Evolutionary conservation across 2,888 invertebrate species (phyloP).

Genomic region (Drosophila pseudotalamancana): DNA sequence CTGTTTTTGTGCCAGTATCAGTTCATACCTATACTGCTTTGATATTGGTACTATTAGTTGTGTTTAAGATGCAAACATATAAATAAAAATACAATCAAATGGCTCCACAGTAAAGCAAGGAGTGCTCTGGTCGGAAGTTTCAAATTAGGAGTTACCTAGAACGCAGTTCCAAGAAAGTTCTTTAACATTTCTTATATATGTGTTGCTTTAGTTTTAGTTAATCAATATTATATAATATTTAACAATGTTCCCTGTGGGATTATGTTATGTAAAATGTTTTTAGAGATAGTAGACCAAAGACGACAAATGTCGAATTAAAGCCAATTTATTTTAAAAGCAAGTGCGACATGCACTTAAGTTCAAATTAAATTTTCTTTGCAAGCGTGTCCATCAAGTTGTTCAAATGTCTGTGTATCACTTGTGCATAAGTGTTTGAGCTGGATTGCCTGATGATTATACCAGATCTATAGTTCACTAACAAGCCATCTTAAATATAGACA

Average conservation of each 20-base stretch:
- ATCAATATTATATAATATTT: background rate
- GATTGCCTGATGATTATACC: background rate
- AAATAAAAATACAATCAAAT: conserved; percentile 46
- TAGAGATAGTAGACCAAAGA: background rate
- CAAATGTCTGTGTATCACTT: background rate
- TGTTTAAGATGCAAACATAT: conserved; percentile 31
- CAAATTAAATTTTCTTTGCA: background rate
- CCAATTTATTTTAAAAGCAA: conserved; percentile 31
- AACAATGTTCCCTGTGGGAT: no score
- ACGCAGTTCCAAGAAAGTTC: no score
- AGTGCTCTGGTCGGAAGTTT: no score
- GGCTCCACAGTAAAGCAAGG: background rate
- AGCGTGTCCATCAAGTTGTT: background rate
- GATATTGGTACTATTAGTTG: conserved; percentile 17
- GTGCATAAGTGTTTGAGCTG: background rate
- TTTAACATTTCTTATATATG: no score
- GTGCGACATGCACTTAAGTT: conserved; percentile 11
- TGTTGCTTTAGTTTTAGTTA: no score
- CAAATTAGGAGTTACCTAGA: no score
- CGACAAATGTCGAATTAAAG: conserved; percentile 31
- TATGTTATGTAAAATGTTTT: conserved; percentile 43
- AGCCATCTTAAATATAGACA: conserved; percentile 20
- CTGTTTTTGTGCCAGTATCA: conserved; percentile 1
- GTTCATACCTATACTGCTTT: conserved; percentile 26
- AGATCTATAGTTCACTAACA: conserved; percentile 1